These are phyloP conservation scores for Macrocentrus cingulum DNA, from an alignment of 1,140 invertebrate species.

Conservation along the genomic window DNA sequence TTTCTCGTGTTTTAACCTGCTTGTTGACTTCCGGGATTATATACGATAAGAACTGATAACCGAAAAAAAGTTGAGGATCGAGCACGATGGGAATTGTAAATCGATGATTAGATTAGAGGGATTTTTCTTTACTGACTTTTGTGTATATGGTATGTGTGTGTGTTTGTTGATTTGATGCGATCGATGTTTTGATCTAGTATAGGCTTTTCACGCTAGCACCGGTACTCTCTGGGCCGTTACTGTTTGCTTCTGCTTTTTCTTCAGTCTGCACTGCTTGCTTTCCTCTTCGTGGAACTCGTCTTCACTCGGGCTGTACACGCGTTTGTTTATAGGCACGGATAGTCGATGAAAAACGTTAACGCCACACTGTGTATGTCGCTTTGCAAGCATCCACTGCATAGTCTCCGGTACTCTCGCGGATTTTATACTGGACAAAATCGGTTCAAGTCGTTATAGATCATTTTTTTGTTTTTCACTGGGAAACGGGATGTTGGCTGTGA, in stretches of 20 bases:
- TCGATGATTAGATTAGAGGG: not conserved
- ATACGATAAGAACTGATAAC: too few species aligned
- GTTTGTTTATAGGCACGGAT: constrained; percentile 39
- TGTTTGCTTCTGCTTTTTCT: constrained; percentile 28
- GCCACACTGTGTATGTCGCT: constrained; percentile 34
- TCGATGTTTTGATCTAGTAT: too few species aligned
- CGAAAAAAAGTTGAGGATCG: not conserved
- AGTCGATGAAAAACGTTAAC: constrained; percentile 40
- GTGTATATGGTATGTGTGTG: too few species aligned
- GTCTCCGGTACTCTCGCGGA: too few species aligned
- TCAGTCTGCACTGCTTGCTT: constrained; percentile 5
- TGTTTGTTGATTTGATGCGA: too few species aligned
- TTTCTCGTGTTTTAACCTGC: too few species aligned
- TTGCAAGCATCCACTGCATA: constrained; percentile 5
- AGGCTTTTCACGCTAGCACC: constrained; percentile 15
- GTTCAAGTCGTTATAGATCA: too few species aligned
- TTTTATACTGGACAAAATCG: too few species aligned
- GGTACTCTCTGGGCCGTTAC: constrained; percentile 25
- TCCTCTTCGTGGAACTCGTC: constrained; percentile 37
- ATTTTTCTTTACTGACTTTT: too few species aligned
- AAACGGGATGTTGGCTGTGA: too few species aligned
- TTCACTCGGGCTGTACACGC: constrained; percentile 37
- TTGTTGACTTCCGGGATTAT: too few species aligned
- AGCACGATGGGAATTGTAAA: not conserved
- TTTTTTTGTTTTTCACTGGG: too few species aligned